Conservation (phyloP, 2,888 invertebrate genomes). For the Scaptomyza parva region DNA sequence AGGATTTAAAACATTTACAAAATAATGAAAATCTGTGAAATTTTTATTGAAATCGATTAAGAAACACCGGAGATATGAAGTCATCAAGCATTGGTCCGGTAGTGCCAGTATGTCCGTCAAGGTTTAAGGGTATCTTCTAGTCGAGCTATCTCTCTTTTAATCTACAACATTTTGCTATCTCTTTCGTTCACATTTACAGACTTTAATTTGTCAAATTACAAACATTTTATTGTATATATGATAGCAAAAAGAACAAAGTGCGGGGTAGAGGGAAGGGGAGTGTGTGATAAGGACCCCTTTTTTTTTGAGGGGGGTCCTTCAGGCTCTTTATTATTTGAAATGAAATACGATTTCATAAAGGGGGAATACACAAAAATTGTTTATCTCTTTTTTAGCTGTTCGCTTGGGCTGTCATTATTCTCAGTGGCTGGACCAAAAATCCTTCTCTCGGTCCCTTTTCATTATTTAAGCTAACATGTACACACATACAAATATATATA, state of each 20-base stretch:
- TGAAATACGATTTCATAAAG: constrained; percentile 54
- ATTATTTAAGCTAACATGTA: constrained; percentile 61
- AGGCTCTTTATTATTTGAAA: constrained; percentile 18
- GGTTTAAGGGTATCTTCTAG: no score
- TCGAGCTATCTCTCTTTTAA: no score
- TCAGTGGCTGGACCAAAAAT: constrained; percentile 71
- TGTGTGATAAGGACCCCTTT: not conserved
- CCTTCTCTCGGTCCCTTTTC: constrained; percentile 59
- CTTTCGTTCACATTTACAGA: not conserved
- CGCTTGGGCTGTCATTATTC: constrained; percentile 64
- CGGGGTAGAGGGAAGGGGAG: no score
- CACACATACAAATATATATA: constrained; percentile 25
- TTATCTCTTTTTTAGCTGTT: constrained; percentile 51
- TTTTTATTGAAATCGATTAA: no score
- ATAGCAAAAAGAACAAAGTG: not conserved
- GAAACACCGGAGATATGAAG: no score
- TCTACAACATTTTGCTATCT: not conserved
- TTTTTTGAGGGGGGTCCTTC: no score
- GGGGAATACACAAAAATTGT: constrained; percentile 51
- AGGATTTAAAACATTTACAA: no score
- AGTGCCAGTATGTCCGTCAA: no score
- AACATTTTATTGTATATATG: no score
- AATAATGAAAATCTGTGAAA: no score
- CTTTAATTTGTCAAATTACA: not conserved
- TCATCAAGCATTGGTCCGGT: no score